Conservation (phyloP, 2,113 vertebrate species). For the Connochaetes taurinus region DNA sequence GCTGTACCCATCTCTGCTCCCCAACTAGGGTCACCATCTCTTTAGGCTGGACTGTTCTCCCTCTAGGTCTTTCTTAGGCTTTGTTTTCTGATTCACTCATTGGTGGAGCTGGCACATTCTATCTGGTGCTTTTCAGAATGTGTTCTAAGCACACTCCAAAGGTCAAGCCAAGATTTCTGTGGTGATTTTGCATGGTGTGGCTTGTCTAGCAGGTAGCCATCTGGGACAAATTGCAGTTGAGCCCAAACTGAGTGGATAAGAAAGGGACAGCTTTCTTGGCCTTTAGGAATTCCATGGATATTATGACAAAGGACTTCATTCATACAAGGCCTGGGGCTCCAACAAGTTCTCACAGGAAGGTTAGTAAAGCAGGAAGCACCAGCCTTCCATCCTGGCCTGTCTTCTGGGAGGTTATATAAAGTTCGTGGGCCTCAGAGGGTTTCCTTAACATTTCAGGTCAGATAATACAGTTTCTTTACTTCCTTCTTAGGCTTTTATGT, state of each 20-base stretch:
- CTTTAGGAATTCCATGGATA: not conserved
- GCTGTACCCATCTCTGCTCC: not conserved
- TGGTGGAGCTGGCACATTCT: not conserved
- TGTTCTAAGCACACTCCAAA: slow-evolving; percentile 34
- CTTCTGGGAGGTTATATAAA: not conserved
- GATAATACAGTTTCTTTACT: not conserved
- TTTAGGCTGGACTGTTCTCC: not conserved
- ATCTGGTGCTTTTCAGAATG: not conserved
- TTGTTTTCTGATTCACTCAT: not conserved
- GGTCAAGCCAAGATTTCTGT: slow-evolving; percentile 36
- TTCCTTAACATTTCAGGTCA: not conserved
- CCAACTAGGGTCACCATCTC: not conserved
- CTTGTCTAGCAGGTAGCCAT: not conserved
- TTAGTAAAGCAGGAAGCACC: not conserved
- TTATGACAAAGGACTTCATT: not conserved
- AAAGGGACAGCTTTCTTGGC: not conserved
- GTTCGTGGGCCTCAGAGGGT: not conserved
- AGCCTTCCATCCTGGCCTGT: not conserved
- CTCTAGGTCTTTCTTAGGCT: not conserved
- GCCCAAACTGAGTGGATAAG: not conserved
- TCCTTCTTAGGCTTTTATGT: not conserved
- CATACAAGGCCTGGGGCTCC: not conserved
- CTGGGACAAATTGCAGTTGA: not conserved
- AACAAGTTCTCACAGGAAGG: not conserved
- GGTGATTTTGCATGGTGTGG: slow-evolving; percentile 24